Conservation (phyloP, 1,140 invertebrate genomes). For the Micrasema minimum region DNA sequence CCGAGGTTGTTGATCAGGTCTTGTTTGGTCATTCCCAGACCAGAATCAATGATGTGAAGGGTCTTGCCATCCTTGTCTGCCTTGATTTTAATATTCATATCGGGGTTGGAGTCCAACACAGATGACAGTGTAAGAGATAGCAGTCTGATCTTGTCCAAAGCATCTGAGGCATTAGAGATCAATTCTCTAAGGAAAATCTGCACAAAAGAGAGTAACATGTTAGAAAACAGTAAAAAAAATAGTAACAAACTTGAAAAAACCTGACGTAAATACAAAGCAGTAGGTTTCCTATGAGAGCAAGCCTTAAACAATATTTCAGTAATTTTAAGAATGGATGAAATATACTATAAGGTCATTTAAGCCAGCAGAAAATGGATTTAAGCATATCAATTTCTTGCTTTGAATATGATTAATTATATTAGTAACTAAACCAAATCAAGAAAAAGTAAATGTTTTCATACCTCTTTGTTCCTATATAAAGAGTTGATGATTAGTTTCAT, state of each 20-base stretch:
- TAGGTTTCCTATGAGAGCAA: no score
- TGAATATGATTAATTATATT: no score
- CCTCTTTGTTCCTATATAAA: constrained; percentile 97
- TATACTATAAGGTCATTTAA: not conserved
- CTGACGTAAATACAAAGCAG: no score
- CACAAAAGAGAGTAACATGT: constrained; percentile 54
- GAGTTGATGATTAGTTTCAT: constrained; percentile 99
- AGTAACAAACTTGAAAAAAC: no score
- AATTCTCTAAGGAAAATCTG: constrained; percentile 96
- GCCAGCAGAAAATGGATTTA: not conserved
- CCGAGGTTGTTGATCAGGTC: constrained; percentile 97
- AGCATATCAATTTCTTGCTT: no score
- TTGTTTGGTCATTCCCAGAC: constrained; percentile 97
- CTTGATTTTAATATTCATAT: constrained; percentile 94
- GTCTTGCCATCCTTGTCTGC: constrained; percentile 96
- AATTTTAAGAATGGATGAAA: not conserved
- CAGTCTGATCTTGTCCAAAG: constrained; percentile 94
- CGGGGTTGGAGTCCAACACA: constrained; percentile 81
- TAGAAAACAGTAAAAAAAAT: not conserved
- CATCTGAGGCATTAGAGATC: constrained; percentile 97
- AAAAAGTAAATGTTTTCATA: constrained; percentile 54
- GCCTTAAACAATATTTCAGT: no score
- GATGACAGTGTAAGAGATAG: constrained; percentile 89
- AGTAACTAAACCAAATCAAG: constrained; percentile 4
- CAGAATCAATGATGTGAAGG: constrained; percentile 95